Evolutionary conservation across 2,797 vertebrate genomes (phyloP).

Genomic region (Holocentrus rufus): DNA sequence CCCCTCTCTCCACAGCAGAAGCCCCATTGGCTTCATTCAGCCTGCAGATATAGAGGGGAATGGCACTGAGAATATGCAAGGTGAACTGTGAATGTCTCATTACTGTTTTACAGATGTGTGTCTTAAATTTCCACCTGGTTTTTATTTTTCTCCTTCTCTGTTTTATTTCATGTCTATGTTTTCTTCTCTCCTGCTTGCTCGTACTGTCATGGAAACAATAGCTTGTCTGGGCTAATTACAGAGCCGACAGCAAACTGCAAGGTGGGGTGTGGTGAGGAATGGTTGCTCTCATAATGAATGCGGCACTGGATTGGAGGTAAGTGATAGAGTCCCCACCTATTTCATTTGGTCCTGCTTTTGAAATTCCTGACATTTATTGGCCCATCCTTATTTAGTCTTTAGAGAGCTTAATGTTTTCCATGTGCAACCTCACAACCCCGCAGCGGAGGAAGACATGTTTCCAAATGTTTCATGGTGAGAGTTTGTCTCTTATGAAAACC

Average conservation of each 20-base stretch:
- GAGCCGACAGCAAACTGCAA: constrained; percentile 69
- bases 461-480: constrained; percentile 73
- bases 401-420: constrained; percentile 79
- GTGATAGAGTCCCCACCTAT: constrained; percentile 57
- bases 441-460: constrained; percentile 73
- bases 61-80: constrained; percentile 45
- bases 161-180: constrained; percentile 56
- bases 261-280: constrained; percentile 67
- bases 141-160: constrained; percentile 60
- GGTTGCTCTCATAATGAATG: constrained; percentile 65
- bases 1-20: constrained; percentile 24
- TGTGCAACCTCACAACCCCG: constrained; percentile 71
- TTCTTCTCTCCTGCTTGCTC: constrained; percentile 51
- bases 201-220: constrained; percentile 74
- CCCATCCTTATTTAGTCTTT: constrained; percentile 71
- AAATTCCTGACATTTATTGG: constrained; percentile 79
- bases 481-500: constrained; percentile 64
- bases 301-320: constrained; percentile 45
- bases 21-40: constrained; percentile 32
- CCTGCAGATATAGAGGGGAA: constrained; percentile 21
- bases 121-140: constrained; percentile 76
- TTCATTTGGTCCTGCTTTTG: constrained; percentile 63
- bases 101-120: constrained; percentile 74
- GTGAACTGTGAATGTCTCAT: constrained; percentile 62
- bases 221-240: constrained; percentile 73